These are phyloP conservation scores for Formica aserva DNA, from an alignment of 2,888 invertebrate species.

Conservation along the genomic window DNA sequence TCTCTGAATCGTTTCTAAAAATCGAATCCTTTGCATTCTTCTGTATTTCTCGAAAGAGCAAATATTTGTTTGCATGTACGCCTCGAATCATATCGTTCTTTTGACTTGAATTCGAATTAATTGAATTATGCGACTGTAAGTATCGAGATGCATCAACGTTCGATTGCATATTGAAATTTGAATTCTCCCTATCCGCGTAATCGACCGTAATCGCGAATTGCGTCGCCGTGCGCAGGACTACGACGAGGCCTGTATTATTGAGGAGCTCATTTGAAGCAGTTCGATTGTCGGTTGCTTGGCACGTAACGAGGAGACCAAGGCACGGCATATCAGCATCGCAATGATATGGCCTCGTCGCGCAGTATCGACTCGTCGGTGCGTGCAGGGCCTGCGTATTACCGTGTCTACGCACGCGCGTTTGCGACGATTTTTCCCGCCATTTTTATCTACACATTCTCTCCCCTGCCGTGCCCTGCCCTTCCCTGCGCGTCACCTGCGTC, in stretches of 20 bases:
- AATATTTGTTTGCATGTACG: neutral
- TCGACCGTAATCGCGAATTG: neutral
- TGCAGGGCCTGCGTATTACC: constrained; percentile 66
- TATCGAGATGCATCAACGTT: constrained; percentile 22
- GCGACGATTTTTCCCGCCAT: constrained; percentile 74
- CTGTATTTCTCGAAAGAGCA: neutral
- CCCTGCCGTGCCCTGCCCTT: constrained; percentile 33
- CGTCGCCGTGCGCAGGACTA: neutral
- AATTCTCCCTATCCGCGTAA: neutral
- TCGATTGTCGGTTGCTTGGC: constrained; percentile 13
- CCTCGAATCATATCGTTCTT: neutral
- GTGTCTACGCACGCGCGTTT: constrained; percentile 61
- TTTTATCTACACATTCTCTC: constrained; percentile 55
- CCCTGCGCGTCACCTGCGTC: constrained; percentile 38
- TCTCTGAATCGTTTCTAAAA: neutral
- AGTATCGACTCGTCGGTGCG: constrained; percentile 73
- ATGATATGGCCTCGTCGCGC: constrained; percentile 43
- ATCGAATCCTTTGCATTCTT: neutral
- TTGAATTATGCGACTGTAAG: constrained; percentile 31
- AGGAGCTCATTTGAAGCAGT: constrained; percentile 60
- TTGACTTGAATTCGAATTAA: constrained; percentile 36
- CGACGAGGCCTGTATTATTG: constrained; percentile 55
- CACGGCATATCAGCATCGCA: constrained; percentile 9
- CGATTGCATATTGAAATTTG: constrained; percentile 25
- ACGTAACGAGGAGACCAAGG: neutral